Conservation (phyloP, 2,113 vertebrate genomes). For the Pogonocichla stellata region DNA sequence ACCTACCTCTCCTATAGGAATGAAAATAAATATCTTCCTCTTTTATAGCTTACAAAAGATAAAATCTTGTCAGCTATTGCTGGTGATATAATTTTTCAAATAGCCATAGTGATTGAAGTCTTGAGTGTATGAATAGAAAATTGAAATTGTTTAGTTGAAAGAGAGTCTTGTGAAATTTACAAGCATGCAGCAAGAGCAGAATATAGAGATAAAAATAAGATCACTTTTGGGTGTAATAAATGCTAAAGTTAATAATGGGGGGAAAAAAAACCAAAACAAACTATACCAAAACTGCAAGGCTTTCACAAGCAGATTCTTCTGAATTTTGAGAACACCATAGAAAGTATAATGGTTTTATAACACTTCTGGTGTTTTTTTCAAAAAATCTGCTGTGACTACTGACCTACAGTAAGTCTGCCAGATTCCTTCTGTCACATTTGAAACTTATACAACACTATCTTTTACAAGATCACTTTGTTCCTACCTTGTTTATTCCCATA, state of each 20-base stretch:
- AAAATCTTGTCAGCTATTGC: slow-evolving; percentile 19
- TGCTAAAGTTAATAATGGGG: neutral
- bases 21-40: neutral
- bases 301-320: neutral
- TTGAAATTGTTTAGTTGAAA: neutral
- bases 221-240: neutral
- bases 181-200: neutral
- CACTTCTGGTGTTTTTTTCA: neutral
- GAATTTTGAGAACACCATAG: neutral
- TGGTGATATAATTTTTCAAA: slow-evolving; percentile 33
- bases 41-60: neutral
- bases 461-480: neutral
- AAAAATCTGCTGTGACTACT: neutral
- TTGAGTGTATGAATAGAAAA: slow-evolving; percentile 7
- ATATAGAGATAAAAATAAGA: neutral
- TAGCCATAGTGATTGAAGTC: neutral
- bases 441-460: neutral
- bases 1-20: neutral
- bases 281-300: neutral
- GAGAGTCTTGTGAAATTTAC: neutral
- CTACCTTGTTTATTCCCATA: neutral
- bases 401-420: neutral
- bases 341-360: neutral
- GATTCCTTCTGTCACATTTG: neutral
- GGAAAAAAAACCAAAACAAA: neutral